These are phyloP conservation scores for Rhaphigaster nebulosa DNA, from an alignment of 2,888 invertebrate species.

Conservation along the genomic window DNA sequence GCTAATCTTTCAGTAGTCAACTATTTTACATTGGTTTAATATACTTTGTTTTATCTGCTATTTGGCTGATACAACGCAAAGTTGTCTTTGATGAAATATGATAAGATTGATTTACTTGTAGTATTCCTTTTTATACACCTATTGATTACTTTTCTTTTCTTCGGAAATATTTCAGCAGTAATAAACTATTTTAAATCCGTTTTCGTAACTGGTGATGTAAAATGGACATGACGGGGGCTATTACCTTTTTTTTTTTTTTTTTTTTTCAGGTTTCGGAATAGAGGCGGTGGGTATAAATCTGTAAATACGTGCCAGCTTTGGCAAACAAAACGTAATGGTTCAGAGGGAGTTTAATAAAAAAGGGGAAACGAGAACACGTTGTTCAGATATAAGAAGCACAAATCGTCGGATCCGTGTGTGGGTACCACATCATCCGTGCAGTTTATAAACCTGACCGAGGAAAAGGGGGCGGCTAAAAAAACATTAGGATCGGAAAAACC, in stretches of 20 bases:
- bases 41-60: too few relatives aligned
- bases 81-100: too few relatives aligned
- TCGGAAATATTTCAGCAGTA: neutral
- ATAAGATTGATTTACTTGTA: too few relatives aligned
- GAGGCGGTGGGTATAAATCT: conserved; percentile 25
- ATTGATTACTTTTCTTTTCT: neutral
- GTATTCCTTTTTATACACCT: neutral
- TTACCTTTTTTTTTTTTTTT: neutral
- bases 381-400: conserved; percentile 14
- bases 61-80: too few relatives aligned
- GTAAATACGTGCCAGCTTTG: neutral
- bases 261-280: neutral
- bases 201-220: neutral
- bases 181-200: neutral
- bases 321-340: conserved; percentile 23
- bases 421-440: conserved; percentile 54
- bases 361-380: conserved; percentile 20
- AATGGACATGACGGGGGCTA: neutral
- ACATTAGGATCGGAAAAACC: conserved; percentile 63
- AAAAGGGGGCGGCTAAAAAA: conserved; percentile 55
- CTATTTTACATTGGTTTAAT: too few relatives aligned
- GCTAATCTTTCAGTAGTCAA: too few relatives aligned
- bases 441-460: conserved; percentile 51
- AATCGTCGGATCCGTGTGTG: conserved; percentile 32
- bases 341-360: neutral